Base-by-base conservation (phyloP, 2,888 invertebrate genomes). In the Disparrhopalites patrizii region DNA sequence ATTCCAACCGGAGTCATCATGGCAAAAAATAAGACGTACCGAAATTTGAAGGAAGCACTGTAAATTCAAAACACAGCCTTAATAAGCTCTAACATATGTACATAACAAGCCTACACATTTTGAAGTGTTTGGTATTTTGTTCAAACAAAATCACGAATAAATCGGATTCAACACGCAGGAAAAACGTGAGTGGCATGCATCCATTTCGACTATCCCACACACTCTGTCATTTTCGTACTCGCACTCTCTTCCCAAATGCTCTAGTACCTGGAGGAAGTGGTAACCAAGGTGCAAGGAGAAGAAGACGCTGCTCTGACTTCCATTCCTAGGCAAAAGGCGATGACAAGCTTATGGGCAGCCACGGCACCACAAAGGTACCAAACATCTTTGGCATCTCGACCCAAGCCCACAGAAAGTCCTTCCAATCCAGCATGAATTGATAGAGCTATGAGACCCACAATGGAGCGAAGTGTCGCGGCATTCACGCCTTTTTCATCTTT, bases 351-450 rank as follows among this genome's bases (percentile, higher is more conserved):
- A 79, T 93, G 93, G 0, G 90, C 89, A 0, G 89, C 86, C 1
- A 93, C 86, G 0, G 91, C 92, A 3, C 85, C 89, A 77, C 91
- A 87, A 86, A 93, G 88, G 78, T 90, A 90, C 83, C 87, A 87
- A 7, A 87, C 86, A 23, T 82, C 83, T 1, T 78, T 76, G 2
- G 83, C 80, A 27, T 85, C 84, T 15, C 83, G 81, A 77, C 91
- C 90, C 64, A 91, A 79, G 0, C 91, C 91, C 15, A 92, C 88
- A 15, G 91, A 89, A 60, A 91, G 81, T 23, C 91, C 93, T 81
- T 93, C 92, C 77, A 93, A 91, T 0, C 91, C 81, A 77, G 92
- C 92, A 77, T 93, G 93, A 66, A 93, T 85, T 13, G 91, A 91
- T 25, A 93, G 81, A 1, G 92, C 93, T 52, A 91, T 80, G 0